Conservation (phyloP, 2,113 vertebrate genomes). For the Marcusenius ussheri region DNA sequence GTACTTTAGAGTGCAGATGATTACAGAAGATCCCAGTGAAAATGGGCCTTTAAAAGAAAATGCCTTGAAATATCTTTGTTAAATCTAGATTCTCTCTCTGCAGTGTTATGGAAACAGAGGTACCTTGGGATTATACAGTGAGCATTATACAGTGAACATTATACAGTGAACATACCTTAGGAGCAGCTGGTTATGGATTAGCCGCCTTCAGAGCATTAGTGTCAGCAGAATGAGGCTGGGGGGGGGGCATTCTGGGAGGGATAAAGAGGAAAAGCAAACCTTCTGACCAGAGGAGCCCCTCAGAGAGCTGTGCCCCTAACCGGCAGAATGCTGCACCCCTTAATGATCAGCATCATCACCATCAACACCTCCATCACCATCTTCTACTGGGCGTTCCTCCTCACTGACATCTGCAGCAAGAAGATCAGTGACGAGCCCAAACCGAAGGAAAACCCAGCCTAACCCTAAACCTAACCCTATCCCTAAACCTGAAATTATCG, state of each 20-base stretch:
- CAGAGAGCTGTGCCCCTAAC: neutral
- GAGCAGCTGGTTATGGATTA: neutral
- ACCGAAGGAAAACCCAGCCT: slow-evolving; percentile 28
- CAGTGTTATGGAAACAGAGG: neutral
- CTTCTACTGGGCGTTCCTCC: slow-evolving; percentile 42
- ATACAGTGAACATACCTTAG: neutral
- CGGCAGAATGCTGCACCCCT: slow-evolving; percentile 39
- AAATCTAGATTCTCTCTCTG: neutral
- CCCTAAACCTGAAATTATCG: slow-evolving; percentile 7
- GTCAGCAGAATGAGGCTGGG: neutral
- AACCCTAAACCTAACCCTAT: neutral
- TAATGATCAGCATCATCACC: slow-evolving; percentile 39
- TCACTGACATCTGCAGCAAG: slow-evolving; percentile 35
- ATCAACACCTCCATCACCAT: slow-evolving; percentile 42
- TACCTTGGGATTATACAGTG: neutral
- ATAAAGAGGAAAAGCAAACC: neutral
- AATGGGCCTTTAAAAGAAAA: neutral
- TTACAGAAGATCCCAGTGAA: neutral
- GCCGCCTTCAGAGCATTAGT: neutral
- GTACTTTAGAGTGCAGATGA: neutral
- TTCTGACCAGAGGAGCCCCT: neutral
- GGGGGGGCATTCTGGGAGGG: neutral
- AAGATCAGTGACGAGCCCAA: slow-evolving; percentile 25
- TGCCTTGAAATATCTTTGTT: neutral
- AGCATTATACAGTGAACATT: neutral